Base-by-base conservation (phyloP, 2,113 vertebrate species). In the Ginglymostoma cirratum region DNA sequence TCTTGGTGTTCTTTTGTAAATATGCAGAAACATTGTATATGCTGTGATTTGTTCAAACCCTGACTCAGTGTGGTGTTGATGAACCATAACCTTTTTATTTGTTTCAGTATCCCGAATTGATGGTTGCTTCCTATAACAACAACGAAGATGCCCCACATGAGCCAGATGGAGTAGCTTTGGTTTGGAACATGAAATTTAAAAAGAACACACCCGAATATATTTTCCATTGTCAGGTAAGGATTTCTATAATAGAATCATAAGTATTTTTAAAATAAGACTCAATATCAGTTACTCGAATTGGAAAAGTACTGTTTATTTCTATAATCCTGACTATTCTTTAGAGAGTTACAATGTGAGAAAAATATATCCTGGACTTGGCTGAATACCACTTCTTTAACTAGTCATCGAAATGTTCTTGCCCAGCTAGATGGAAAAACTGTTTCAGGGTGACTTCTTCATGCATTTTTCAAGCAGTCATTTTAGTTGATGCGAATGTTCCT, bases 121-220 rank as follows among this genome's bases (percentile, higher is more conserved):
- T 99, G 98, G 99, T 99, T n/a, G 98, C 99, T 86, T 99, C 99
- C 66, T 99, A 99, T 95, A 99, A 99, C 97, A 99, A 99, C 96
- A 99, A 99, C 6, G 99, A 99, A 97, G 99, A 99, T 48, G 98
- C 99, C 52, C 99, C 99, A 38, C 99, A 99, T 96, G 99, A 99
- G 96, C 99, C 99, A 2, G 99, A 99, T 93, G 99, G 99, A 0
- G 98, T 99, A 42, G 98, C 98, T 87, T 97, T 99, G 96, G 98
- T 99, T 85, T 99, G 99, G 99, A 99, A 99, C 97, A 99, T 99
- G 97, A 99, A 99, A 97, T 99, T 99, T 96, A 99, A 99, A 98
- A 99, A 99, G 98, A 97, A 98, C 96, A 99, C 99, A 4, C 99
- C 99, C 4, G 99, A 99, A 96, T 99, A 99, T 96, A 98, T 99